A percentile compares a stretch with the other conserved stretches of the same genome.
phyloP scores from a whole-genome alignment of 2,113 vertebrate genomes.

The Osmerus mordax region DNA sequence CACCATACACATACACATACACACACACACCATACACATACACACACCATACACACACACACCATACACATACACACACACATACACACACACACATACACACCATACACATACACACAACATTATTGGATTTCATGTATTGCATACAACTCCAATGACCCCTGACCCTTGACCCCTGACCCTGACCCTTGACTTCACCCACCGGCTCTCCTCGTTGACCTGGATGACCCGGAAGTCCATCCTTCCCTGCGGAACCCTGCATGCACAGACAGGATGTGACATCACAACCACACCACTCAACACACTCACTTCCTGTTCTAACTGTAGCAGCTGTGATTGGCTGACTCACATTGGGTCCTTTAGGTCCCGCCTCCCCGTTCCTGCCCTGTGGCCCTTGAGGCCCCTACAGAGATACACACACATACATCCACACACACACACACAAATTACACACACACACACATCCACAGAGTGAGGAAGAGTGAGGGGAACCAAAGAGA shows the following conservation, averaged over 20 bases:
- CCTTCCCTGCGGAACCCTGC: constrained; percentile 92
- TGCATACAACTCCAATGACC: not conserved
- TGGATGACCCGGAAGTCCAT: constrained; percentile 94
- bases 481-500: too few species aligned
- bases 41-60: too few species aligned
- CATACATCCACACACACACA: too few species aligned
- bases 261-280: constrained; percentile 1
- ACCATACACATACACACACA: too few species aligned
- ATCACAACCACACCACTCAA: not conserved
- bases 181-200: constrained; percentile 57
- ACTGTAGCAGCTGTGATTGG: not conserved
- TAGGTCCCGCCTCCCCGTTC: constrained; percentile 92
- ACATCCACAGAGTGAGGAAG: too few species aligned
- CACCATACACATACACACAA: too few species aligned
- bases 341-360: constrained; percentile 87
- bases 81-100: too few species aligned
- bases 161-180: not conserved
- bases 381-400: constrained; percentile 92
- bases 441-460: too few species aligned
- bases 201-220: constrained; percentile 97
- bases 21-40: too few species aligned
- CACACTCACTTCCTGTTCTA: not conserved
- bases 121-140: not conserved
- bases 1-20: too few species aligned
- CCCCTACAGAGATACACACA: constrained; percentile 69